Evolutionary conservation across 2,888 invertebrate genomes (phyloP).

Genomic region (Thereva unica): DNA sequence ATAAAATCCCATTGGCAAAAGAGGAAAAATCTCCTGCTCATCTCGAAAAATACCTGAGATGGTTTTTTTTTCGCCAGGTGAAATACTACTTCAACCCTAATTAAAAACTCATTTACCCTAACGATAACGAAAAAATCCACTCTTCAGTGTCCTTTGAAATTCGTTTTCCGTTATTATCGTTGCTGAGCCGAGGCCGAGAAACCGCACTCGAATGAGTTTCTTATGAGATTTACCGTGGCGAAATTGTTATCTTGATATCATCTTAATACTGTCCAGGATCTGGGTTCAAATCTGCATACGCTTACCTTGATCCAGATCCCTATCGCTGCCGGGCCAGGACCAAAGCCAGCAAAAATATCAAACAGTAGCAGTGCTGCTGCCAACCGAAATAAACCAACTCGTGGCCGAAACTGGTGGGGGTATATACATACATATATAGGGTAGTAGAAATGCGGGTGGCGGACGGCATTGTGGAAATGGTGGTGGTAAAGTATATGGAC

Average conservation of each 20-base stretch:
- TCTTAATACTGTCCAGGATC: conserved; percentile 37
- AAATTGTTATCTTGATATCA: conserved; percentile 41
- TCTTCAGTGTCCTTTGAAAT: too few relatives aligned
- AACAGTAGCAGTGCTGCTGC: not conserved
- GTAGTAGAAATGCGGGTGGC: not conserved
- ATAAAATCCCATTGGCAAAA: too few relatives aligned
- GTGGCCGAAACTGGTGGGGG: not conserved
- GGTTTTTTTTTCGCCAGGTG: too few relatives aligned
- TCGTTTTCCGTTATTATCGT: too few relatives aligned
- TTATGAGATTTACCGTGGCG: conserved; percentile 40
- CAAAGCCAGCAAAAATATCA: not conserved
- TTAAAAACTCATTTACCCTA: too few relatives aligned
- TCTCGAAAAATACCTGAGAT: too few relatives aligned
- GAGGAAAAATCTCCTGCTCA: too few relatives aligned
- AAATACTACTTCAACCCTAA: too few relatives aligned
- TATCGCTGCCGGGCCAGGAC: not conserved
- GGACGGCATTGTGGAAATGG: not conserved
- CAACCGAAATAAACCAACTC: not conserved
- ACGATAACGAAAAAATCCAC: too few relatives aligned
- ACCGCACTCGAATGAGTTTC: conserved; percentile 36
- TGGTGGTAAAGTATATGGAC: conserved; percentile 5
- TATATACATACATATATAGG: not conserved
- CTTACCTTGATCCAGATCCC: conserved; percentile 15
- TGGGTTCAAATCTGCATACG: conserved; percentile 29
- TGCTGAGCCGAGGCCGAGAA: not conserved